Conservation (phyloP, 1,140 invertebrate species). For the Apis florea region DNA sequence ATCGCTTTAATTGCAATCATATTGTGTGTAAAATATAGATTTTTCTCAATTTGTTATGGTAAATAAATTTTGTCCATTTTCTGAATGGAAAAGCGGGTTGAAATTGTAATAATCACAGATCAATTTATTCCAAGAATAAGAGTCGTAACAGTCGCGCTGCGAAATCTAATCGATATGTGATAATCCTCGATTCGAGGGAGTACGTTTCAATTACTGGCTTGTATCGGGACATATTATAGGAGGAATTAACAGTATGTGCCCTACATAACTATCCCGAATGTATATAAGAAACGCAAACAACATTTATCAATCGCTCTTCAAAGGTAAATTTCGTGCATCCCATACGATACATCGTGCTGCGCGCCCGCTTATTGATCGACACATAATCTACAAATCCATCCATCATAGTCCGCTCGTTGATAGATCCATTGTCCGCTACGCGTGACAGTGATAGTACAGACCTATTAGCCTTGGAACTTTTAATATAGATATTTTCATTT, state of each 20-base stretch:
- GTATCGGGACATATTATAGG: not conserved
- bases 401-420: constrained; percentile 46
- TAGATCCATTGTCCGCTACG: constrained; percentile 33
- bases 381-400: constrained; percentile 49
- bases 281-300: constrained; percentile 41
- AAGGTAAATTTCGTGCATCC: constrained; percentile 30
- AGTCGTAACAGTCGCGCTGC: no score
- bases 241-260: not conserved
- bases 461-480: constrained; percentile 9
- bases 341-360: constrained; percentile 7
- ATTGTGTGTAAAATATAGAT: no score
- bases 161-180: not conserved
- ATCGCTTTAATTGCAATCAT: no score
- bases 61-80: not conserved
- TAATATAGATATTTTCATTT: constrained; percentile 26
- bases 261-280: not conserved
- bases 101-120: not conserved
- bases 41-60: no score
- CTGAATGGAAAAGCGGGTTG: not conserved
- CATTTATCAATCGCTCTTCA: constrained; percentile 39
- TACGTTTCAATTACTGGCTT: not conserved
- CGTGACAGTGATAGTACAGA: constrained; percentile 28
- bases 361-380: constrained; percentile 36
- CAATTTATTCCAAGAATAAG: not conserved
- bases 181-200: not conserved